Evolutionary conservation across 2,797 vertebrate species (phyloP), one percentile per base, ranked within the genome.

Genomic region (Syngnathus acus): DNA sequence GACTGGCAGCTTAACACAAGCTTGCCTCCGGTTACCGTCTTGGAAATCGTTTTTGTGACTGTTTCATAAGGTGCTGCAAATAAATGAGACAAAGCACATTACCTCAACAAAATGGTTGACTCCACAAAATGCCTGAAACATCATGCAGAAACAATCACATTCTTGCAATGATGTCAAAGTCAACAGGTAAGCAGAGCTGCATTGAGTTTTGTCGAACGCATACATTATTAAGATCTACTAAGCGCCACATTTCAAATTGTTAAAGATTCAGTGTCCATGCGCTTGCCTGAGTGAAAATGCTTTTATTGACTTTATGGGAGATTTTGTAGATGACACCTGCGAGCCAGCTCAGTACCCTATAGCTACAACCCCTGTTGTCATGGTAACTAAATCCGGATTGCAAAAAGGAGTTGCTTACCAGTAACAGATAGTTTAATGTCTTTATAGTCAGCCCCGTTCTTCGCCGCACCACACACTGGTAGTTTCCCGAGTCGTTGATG

Each of bases 401-500:
- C 38, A 40, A 62, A 13, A 43, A 5, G 39, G 2, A 26, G 21
- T 47, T 64, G 9, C 37, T 85, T 73, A 97, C 95, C 95, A 72
- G 67, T 75, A 67, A 98, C 92, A 68, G 85, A 83, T 71, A 97
- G 77, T 3, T 6, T 78, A 19, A 93, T 89, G 2, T 71, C 71
- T 85, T 95, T 95, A 77, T 94, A 96, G 83, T 97, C 95, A 0
- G 84, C 88, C 40, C 91, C 94, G 40, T 77, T 50, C 0, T 62
- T 72, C 0, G 90, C 65, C 72, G 67, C 72, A 97, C 82, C 65
- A 93, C 19, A 69, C 96, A 98, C 65, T 69, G 86, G 68, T 97
- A 97, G 8, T 42, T 68, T 0, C 95, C 95, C 0, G 93, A 86
- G 47, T 98, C 95, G 60, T 70, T 87, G 39, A 95, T 81, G 67